These are phyloP conservation scores for Steinernema khuongi DNA, from an alignment of 1,140 invertebrate genomes.

Conservation along the genomic window DNA sequence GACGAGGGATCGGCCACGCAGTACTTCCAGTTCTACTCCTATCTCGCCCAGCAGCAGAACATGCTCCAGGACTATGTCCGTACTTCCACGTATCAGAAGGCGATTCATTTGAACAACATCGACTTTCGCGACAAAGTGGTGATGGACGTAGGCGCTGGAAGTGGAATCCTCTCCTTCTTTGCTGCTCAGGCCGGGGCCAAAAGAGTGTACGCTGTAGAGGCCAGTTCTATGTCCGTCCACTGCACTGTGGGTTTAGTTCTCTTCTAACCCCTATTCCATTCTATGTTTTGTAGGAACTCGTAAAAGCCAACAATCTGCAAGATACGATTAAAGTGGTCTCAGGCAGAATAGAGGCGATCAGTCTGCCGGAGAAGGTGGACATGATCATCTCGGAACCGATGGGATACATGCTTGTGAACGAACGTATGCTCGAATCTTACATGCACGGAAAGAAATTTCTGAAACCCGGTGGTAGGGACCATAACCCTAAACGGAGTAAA, in stretches of 20 bases:
- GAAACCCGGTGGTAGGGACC: slow-evolving; percentile 70
- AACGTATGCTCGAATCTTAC: slow-evolving; percentile 97
- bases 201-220: slow-evolving; percentile 95
- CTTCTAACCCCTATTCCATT: slow-evolving; percentile 33
- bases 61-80: slow-evolving; percentile 98
- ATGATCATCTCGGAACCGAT: slow-evolving; percentile 98
- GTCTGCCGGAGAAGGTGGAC: slow-evolving; percentile 87
- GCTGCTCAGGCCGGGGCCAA: slow-evolving; percentile 91
- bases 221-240: slow-evolving; percentile 93
- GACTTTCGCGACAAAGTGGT: slow-evolving; percentile 83
- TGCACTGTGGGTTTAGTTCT: slow-evolving; percentile 73
- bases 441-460: slow-evolving; percentile 97
- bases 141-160: slow-evolving; percentile 91
- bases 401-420: slow-evolving; percentile 99
- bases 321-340: slow-evolving; percentile 83
- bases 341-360: slow-evolving; percentile 97
- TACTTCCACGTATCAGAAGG: slow-evolving; percentile 94
- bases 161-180: slow-evolving; percentile 96
- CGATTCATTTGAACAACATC: slow-evolving; percentile 82
- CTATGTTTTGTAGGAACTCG: slow-evolving; percentile 67
- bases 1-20: slow-evolving; percentile 42
- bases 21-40: slow-evolving; percentile 81
- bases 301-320: slow-evolving; percentile 79
- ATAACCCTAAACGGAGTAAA: slow-evolving; percentile 1
- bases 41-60: slow-evolving; percentile 97